Evolutionary conservation across 2,888 invertebrate species (phyloP), one percentile per base, ranked within the genome.

Genomic region (Litoditis marina): DNA sequence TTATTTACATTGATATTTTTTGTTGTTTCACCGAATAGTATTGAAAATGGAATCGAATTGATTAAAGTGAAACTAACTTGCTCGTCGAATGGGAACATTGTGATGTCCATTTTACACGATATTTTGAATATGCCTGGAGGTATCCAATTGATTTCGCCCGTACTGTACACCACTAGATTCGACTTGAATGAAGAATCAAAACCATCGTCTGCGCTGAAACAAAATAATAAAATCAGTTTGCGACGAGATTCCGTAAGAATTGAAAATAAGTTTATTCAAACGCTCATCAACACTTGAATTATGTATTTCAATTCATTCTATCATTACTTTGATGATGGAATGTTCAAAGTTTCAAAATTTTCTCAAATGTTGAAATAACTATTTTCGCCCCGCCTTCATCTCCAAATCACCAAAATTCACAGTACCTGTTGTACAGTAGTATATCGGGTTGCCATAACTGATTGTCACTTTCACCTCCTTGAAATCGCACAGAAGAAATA

Each of bases 371-470:
- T 1, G 1, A 52, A 52, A 19, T 52, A 19, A 7, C 3, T 27
- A 6, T 6, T 6, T 30, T 16, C n/a, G n/a, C n/a, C n/a, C n/a
- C n/a, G n/a, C n/a, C n/a, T n/a, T n/a, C n/a, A n/a, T 25, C 19
- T 56, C 16, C 2, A 56, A 56, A n/a, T 31, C 31, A 19, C 27
- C n/a, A 22, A 53, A 25, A 16, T 55, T 66, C 60, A 39, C 65
- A 66, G 27, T 67, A 69, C 70, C 78, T 71, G 57, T 79, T 79
- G 56, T 79, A 76, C 7, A 79, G 61, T 8, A 77, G 63, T 49
- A 79, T 71, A 62, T 79, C 79, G 11, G 79, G 79, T 53, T 67
- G 65, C 73, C 76, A 79, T 11, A 78, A n/a, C n/a, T n/a, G n/a
- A n/a, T n/a, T 74, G 42, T 69, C 66, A 55, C 71, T 66, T 34